Percentiles rank a stretch among this genome's conserved stretches.
Evolutionary conservation across 2,888 invertebrate species (phyloP).

Genomic region (Nomada flava): DNA sequence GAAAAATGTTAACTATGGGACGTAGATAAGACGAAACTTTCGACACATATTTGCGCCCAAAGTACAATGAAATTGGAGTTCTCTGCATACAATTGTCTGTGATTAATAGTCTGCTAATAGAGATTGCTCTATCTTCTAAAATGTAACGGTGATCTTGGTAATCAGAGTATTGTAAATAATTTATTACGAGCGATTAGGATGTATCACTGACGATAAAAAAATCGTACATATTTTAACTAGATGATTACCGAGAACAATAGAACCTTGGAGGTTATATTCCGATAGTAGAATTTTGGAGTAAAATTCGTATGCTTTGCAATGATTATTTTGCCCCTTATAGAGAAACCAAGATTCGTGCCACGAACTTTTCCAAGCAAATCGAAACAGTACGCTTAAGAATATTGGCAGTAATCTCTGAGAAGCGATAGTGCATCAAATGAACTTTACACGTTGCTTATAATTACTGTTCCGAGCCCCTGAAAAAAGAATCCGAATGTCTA

Average conservation of each 20-base stretch:
- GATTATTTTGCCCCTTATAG: neutral
- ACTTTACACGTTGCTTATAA: neutral
- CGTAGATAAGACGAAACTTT: neutral
- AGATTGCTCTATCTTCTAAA: neutral
- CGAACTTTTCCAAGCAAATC: neutral
- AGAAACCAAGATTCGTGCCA: neutral
- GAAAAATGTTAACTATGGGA: neutral
- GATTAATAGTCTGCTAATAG: constrained; percentile 2
- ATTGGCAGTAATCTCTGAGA: neutral
- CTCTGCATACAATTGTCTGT: neutral
- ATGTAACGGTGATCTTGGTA: no score
- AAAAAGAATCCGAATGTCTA: constrained; percentile 18
- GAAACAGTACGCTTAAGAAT: neutral
- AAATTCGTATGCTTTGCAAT: no score
- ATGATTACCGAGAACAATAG: neutral
- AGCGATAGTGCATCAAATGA: neutral
- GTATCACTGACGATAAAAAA: neutral
- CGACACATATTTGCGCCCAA: constrained; percentile 8
- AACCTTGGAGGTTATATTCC: neutral
- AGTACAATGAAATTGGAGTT: constrained; percentile 10
- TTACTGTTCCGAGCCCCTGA: neutral
- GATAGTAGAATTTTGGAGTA: neutral
- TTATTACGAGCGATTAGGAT: neutral
- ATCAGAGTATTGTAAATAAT: neutral
- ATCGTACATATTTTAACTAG: neutral